Evolutionary conservation across 2,113 vertebrate species (phyloP), one percentile per base, ranked within the genome.

Genomic region (Malurus melanocephalus): DNA sequence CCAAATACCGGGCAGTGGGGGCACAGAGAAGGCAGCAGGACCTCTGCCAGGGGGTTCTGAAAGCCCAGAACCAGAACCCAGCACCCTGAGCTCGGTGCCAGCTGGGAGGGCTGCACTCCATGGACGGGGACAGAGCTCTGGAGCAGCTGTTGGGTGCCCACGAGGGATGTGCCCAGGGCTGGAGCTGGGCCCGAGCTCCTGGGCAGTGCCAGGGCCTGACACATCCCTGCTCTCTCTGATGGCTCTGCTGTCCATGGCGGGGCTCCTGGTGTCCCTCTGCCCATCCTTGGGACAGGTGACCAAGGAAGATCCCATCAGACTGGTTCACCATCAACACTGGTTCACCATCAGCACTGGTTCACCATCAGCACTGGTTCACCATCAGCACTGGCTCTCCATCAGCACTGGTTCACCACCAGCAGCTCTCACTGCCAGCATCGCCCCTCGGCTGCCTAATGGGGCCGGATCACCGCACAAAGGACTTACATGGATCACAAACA

Each of bases 71-170:
- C 38, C 38, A 38, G 38, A 38, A 38, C 38, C 38, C 38, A 38
- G 38, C 38, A 38, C 38, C 38, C 38, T 38, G 38, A 38, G 11
- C 55, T 38, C 16, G 21, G 42, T 55, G 38, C 13, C 30, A 53
- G 59, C 40, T 49, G 52, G 0, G 22, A 43, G 20, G 33, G 17
- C 48, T 22, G 55, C 8, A 9, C 42, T 48, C 59, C 49, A n/a
- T 26, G 45, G 40, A 14, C 14, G 43, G 48, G 82, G 16, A 65
- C 68, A 14, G n/a, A 20, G 87, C 57, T 57, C 43, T 6, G 5
- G 21, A 19, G 53, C 2, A 2, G 32, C 57, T 2, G 0, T 1
- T 1, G 0, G 14, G 20, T 49, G 40, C 11, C n/a, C n/a, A 8
- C 0, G 1, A 16, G 35, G 40, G 32, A 43, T 4, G 15, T 1